Evolutionary conservation across 2,888 invertebrate species (phyloP), one percentile per base, ranked within the genome.

Genomic region (Drosophila nr. perissopoda): DNA sequence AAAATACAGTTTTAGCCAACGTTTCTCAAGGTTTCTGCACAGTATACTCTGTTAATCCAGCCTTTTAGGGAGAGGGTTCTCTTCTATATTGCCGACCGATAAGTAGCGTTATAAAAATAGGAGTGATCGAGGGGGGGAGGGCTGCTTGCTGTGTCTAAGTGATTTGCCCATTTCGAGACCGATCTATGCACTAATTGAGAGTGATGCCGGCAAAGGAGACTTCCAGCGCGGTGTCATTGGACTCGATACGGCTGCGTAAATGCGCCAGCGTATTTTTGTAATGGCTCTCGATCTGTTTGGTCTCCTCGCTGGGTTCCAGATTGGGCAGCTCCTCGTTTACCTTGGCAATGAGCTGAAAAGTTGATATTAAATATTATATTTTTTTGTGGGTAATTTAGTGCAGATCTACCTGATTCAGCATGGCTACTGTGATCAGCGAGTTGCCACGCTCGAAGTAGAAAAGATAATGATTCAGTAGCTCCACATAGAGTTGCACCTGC

Each of bases 281-380:
- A 93, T 99, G 99, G 91, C 97, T 98, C 75, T 97, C 97, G 81
- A 99, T 98, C 94, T 99, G 98, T 90, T 99, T 99, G 36, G 98
- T 98, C 93, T 99, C 99, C 89, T 99, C 98, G 25, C 97, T 98
- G 57, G 97, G 96, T 91, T 99, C 99, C 74, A 99, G 94, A 93
- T 98, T 98, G 0, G 98, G 97, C 36, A 99, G 93, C 92, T 99
- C 98, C 89, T 99, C 98, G 80, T 97, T 96, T 56, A 99, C 97
- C 93, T 99, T 98, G 42, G 96, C 96, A 74, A 99, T 97, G 54
- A 99, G 95, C 97, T 99, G 94, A 56, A 81, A 77, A 58, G 6
- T 16, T 38, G 0, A 27, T 65, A n/a, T 48, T 6, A 2, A 34
- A 27, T 51, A 40, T 31, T 21, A 29, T 16, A 7, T 7, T 27